Base-by-base conservation (phyloP, 1,140 invertebrate species). In the Himalopsyche phryganea region DNA sequence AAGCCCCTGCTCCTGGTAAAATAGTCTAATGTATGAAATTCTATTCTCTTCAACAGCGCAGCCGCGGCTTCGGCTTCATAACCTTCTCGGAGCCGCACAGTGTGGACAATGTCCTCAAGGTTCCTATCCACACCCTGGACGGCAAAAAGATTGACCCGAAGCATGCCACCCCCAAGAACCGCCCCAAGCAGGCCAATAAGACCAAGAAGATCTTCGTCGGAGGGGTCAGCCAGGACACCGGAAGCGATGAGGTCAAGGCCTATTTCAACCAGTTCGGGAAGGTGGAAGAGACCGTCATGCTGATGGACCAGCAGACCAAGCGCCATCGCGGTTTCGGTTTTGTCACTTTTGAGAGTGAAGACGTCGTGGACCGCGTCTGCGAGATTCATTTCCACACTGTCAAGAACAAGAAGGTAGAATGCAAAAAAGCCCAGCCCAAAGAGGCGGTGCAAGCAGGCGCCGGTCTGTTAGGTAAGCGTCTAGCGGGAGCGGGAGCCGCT, bases 101-200 rank as follows among this genome's bases (percentile, higher is more conserved):
- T 69, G 92, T 94, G 50, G 90, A 93, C 73, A 92, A 92, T 74
- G 91, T 94, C 47, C 83, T 94, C 46, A 88, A 89, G 74, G 88
- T 90, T 65, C 91, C 91, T 49, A 90, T 93, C 59, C 92, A 96
- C 81, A 92, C 91, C 50, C 81, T 96, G 57, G 93, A 95, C 73
- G 92, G 92, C 54, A 96, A 96, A 80, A 94, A 94, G 78, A 94
- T 94, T 69, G 92, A 94, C 73, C 92, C 91, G 15, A 94, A 94
- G 68, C 91, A 93, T 79, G 92, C 91, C 48, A 94, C 92, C 32
- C 91, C 91, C 48, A 93, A 94, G 74, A 92, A 91, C 64, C 82
- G 90, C n/a, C 89, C 88, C 20, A 90, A 89, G 66, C 84, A 85
- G 64, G 86, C 88, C 36, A 90, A 90, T 71, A 88, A 90, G 68